Conservation (phyloP, 2,797 vertebrate genomes). For the Acipenser ruthenus region DNA sequence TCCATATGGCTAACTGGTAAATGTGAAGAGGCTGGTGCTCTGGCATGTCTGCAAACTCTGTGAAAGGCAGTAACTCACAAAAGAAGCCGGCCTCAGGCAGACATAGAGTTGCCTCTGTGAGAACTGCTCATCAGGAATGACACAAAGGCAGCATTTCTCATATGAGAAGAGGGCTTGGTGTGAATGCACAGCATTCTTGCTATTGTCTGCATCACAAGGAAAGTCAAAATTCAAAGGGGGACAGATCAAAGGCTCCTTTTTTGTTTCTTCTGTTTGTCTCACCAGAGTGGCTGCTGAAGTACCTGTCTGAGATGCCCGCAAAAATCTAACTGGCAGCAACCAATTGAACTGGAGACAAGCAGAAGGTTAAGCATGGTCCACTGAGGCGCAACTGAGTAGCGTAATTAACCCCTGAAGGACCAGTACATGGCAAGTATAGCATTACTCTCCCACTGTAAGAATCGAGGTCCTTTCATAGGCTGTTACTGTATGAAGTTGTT, state of each 20-base stretch:
- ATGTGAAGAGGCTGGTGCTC: not conserved
- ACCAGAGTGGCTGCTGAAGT: not conserved
- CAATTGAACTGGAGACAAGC: not conserved
- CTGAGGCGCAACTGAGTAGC: too few species aligned
- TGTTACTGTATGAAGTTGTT: too few species aligned
- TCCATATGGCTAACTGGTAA: not conserved
- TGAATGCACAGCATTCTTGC: slow-evolving; percentile 1
- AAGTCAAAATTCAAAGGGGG: not conserved
- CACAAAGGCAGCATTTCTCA: not conserved
- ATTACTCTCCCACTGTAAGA: too few species aligned
- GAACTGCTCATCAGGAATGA: not conserved
- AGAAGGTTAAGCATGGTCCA: too few species aligned
- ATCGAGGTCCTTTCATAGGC: too few species aligned
- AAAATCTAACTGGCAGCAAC: not conserved
- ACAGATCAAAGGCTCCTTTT: not conserved
- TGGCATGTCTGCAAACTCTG: slow-evolving; percentile 1
- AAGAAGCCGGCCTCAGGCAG: not conserved
- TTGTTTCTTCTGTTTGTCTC: too few species aligned
- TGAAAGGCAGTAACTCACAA: slow-evolving; percentile 1
- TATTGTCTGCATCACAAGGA: not conserved
- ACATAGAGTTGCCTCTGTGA: not conserved
- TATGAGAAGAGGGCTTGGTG: not conserved
- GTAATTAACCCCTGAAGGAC: too few species aligned
- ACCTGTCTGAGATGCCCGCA: not conserved
- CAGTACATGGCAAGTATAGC: too few species aligned